Percentiles rank a stretch among this genome's conserved stretches.
Conservation (phyloP, 37 sponge, comb jelly and placozoan species). For the Beroe forskalii region DNA sequence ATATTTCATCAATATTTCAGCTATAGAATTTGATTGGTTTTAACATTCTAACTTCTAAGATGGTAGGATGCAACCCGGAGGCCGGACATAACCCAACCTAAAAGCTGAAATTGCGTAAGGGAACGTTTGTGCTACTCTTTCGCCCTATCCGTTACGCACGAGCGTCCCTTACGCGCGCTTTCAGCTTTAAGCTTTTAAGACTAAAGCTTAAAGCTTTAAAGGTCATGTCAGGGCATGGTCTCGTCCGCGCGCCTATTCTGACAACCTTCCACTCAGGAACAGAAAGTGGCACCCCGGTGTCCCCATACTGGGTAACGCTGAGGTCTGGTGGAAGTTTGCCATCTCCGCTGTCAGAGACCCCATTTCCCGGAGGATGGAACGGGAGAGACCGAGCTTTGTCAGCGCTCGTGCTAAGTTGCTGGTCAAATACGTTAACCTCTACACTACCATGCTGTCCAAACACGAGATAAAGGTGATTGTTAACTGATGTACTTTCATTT, state of each 20-base stretch:
- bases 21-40: background rate
- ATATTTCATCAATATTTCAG: background rate
- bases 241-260: too few relatives aligned
- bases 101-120: too few relatives aligned
- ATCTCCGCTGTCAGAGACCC: conserved; percentile 32
- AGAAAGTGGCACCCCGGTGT: conserved; percentile 56
- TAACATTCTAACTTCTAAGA: background rate
- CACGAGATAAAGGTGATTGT: conserved; percentile 35
- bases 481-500: too few relatives aligned
- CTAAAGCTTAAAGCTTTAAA: too few relatives aligned
- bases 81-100: too few relatives aligned
- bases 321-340: conserved; percentile 52
- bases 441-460: conserved; percentile 33
- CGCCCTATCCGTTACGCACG: too few relatives aligned
- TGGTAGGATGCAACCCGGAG: too few relatives aligned
- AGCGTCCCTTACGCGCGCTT: too few relatives aligned
- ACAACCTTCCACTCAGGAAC: too few relatives aligned
- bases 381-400: conserved; percentile 20
- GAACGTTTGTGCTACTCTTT: too few relatives aligned
- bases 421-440: conserved; percentile 38
- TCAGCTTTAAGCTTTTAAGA: too few relatives aligned
- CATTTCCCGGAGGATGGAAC: conserved; percentile 13
- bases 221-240: too few relatives aligned
- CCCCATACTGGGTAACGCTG: conserved; percentile 6
- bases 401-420: conserved; percentile 34